These are phyloP conservation scores for Sitta europaea DNA, from an alignment of 2,113 vertebrate species.

Conservation along the genomic window DNA sequence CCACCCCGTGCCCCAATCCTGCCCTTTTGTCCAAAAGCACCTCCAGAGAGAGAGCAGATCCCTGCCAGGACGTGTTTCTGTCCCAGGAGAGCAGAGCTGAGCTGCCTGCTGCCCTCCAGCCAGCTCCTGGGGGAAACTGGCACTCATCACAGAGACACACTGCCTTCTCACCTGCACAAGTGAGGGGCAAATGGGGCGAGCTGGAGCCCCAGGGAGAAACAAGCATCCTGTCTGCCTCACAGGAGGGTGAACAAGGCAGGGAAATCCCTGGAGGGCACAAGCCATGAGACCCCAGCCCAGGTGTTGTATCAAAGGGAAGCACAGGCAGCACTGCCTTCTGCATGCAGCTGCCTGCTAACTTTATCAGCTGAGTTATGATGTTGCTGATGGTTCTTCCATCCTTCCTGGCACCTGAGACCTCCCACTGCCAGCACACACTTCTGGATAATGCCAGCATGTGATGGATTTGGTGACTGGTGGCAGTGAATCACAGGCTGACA, in stretches of 20 bases:
- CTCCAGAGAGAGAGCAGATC: not conserved
- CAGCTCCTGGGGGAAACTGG: not conserved
- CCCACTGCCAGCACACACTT: not conserved
- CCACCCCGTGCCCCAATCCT: not conserved
- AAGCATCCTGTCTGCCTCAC: rapidly evolving
- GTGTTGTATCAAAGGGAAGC: not conserved
- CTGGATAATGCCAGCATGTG: not conserved
- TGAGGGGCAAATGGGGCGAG: rapidly evolving
- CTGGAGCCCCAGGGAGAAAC: not conserved
- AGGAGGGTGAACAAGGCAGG: not conserved
- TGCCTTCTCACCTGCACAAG: not conserved
- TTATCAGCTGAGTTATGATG: not conserved
- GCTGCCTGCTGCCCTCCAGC: not conserved
- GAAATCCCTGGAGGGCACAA: not conserved
- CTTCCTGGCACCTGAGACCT: not conserved
- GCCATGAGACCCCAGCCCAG: not conserved
- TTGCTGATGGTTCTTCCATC: not conserved
- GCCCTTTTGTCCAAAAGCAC: not conserved
- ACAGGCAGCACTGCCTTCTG: not conserved
- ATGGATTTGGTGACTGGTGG: not conserved
- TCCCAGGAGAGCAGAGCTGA: not conserved
- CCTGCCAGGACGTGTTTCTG: not conserved
- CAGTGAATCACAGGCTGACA: slow-evolving; percentile 2
- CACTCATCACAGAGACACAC: not conserved
- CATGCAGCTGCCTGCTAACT: not conserved